These are phyloP conservation scores for Atta cephalotes DNA, from an alignment of 1,140 invertebrate species.

Conservation along the genomic window DNA sequence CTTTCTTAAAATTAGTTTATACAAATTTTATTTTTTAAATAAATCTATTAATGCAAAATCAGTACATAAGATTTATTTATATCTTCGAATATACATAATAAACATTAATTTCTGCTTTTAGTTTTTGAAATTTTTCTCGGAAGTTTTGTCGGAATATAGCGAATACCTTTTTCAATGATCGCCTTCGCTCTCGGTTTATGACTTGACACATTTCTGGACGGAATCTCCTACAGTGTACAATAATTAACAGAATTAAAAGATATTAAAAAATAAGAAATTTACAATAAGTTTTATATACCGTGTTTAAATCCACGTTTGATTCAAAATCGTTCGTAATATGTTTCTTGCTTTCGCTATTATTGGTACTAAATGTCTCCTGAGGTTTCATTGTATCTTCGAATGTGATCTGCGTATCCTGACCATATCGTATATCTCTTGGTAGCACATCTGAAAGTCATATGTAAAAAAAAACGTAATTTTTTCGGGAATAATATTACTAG, in stretches of 20 bases:
- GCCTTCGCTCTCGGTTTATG: slow-evolving; percentile 7
- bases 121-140: background rate
- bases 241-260: background rate
- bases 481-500: background rate
- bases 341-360: slow-evolving; percentile 34
- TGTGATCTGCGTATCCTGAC: background rate
- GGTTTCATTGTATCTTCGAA: background rate
- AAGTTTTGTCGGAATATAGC: background rate
- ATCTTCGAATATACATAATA: background rate
- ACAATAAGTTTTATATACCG: slow-evolving; percentile 33
- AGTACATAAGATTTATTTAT: background rate
- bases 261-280: background rate
- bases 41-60: background rate
- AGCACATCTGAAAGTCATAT: slow-evolving; percentile 23
- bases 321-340: slow-evolving; percentile 28
- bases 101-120: slow-evolving; percentile 12
- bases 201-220: background rate
- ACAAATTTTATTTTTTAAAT: background rate
- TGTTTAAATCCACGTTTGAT: slow-evolving; percentile 51
- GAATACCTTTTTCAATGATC: slow-evolving; percentile 11
- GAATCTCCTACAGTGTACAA: background rate
- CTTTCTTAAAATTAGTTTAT: background rate
- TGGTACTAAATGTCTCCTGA: slow-evolving; percentile 16
- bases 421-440: background rate
- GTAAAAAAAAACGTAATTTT: background rate